A percentile compares a stretch with the other conserved stretches of the same genome.
phyloP scores from a whole-genome alignment of 2,888 invertebrate genomes.

The Conistra vaccinii region DNA sequence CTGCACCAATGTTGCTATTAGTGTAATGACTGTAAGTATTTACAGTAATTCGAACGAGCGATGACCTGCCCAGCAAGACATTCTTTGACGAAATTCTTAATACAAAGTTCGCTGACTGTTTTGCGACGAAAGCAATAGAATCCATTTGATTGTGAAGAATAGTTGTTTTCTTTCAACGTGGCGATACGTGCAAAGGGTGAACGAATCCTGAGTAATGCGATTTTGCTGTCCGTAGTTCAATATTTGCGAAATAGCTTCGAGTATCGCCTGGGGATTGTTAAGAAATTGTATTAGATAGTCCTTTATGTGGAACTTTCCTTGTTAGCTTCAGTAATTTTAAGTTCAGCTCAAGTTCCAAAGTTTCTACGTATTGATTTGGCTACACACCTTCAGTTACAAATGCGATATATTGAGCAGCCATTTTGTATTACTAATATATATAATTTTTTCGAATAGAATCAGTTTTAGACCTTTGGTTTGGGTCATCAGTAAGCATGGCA shows the following conservation, averaged over 20 bases:
- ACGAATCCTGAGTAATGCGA: constrained; percentile 30
- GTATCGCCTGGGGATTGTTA: constrained; percentile 31
- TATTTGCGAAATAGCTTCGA: constrained; percentile 47
- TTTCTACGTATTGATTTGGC: not conserved
- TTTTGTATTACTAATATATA: no score
- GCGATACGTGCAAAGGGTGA: constrained; percentile 46
- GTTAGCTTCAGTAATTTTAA: constrained; percentile 25
- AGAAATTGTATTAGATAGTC: constrained; percentile 28
- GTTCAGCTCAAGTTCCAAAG: constrained; percentile 15
- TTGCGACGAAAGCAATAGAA: constrained; percentile 33
- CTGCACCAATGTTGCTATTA: constrained; percentile 11
- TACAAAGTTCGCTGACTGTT: not conserved
- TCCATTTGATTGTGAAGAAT: constrained; percentile 20
- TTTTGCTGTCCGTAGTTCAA: constrained; percentile 33
- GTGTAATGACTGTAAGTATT: constrained; percentile 29
- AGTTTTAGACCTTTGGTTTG: not conserved
- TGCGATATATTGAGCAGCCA: not conserved
- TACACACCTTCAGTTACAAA: not conserved
- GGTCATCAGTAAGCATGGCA: constrained; percentile 1
- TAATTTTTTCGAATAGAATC: not conserved
- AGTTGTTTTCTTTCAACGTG: constrained; percentile 37
- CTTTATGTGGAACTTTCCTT: constrained; percentile 32
- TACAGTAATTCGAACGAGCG: constrained; percentile 22
- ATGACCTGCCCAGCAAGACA: constrained; percentile 30
- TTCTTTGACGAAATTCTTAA: constrained; percentile 21